These are phyloP conservation scores for Acanthosepion lycidas DNA, from an alignment of 2,888 invertebrate species.

Conservation along the genomic window DNA sequence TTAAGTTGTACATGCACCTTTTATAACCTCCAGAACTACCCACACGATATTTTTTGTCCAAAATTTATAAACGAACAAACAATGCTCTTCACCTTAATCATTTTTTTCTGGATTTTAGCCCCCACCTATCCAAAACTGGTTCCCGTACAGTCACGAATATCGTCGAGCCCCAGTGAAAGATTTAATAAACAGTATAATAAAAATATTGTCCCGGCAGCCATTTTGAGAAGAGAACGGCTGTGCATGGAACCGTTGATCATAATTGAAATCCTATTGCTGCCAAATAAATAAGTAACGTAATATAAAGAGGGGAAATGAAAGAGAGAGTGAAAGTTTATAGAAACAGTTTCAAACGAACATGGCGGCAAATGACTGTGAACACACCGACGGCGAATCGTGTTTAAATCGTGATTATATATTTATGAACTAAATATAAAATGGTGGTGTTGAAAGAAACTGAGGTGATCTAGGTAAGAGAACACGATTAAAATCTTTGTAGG, in stretches of 20 bases:
- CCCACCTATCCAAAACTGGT: not conserved
- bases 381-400: not conserved
- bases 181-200: slow-evolving; percentile 12
- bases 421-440: slow-evolving; percentile 2
- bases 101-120: not conserved
- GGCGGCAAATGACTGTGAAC: not conserved
- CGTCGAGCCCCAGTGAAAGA: not conserved
- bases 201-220: not conserved
- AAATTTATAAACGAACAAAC: not conserved
- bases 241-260: not conserved
- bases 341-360: not conserved
- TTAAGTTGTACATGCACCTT: no score
- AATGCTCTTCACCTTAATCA: not conserved
- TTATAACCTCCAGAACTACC: no score
- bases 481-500: no score
- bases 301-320: not conserved
- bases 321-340: not conserved
- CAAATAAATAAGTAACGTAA: not conserved
- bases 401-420: slow-evolving; percentile 14
- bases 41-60: no score
- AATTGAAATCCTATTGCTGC: not conserved
- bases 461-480: no score
- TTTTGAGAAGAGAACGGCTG: not conserved
- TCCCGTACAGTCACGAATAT: not conserved
- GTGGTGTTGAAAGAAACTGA: not conserved